Evolutionary conservation across 2,888 invertebrate genomes (phyloP), one percentile per base, ranked within the genome.

Genomic region (Tenthredo livida): DNA sequence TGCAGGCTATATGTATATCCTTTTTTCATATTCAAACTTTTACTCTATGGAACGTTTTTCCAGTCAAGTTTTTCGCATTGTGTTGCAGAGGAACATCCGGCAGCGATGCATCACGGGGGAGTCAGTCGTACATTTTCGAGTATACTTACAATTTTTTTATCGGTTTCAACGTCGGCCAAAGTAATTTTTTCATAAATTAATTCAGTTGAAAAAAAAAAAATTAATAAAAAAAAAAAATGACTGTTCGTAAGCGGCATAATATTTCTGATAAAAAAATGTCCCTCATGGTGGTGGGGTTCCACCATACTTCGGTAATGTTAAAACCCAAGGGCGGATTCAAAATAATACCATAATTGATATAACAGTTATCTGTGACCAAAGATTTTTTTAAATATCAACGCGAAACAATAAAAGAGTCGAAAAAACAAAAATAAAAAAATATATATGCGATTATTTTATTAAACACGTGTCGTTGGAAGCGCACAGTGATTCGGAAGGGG

Each of bases 71-170:
- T 2, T 43, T 29, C 12, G 12, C 78, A 47, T 75, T 90, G 88
- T 94, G 93, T 94, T 94, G 85, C 95, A 97, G 97, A 97, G 90
- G 97, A 97, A 94, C 97, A 97, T 93, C 97, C 97, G 88, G 97
- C 97, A 83, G 97, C 97, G 70, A 97, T 97, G 97, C 97, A 97
- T 93, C 97, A 97, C 90, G 96, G 96, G 75, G 93, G 93, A 82
- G 94, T 94, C 88, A 94, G 94, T 84, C 94, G 95, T 61, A 94
- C 94, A 90, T 89, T 89, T 85, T 87, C 87, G 10, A 87, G 87
- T 84, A 88, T 87, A 84, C 86, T 88, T 86, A 88, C 88, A 84
- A 88, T 90, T 88, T 88, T 87, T 90, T 90, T 91, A 89, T 89
- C 91, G 89, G 89, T 91, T 89, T 88, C 90, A 89, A 87, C 89